Evolutionary conservation across 2,113 vertebrate genomes (phyloP), one percentile per base, ranked within the genome.

Genomic region (Melanerpes aurifrons): DNA sequence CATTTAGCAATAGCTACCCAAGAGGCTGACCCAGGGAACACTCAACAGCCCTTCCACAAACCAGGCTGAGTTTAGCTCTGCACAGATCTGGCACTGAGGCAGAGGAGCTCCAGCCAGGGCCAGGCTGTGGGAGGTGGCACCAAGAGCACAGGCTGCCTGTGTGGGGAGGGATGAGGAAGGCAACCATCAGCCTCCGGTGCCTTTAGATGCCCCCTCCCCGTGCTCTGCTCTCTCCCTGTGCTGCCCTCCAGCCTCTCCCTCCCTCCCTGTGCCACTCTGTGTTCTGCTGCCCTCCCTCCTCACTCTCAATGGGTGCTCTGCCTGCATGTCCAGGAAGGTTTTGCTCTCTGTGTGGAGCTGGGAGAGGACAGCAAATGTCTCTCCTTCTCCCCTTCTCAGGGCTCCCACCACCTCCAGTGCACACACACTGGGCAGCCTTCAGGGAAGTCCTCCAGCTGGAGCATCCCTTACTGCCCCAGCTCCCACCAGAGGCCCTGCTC

Each of bases 311-410:
- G 5, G 80, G 95, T 92, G 79, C 92, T 91, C 72, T 66, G 69
- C 82, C 79, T 82, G 72, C 72, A 1, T 0, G 3, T 3, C 57
- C 85, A 54, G 37, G 43, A 57, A 29, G 67, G 69, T 9, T 86
- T 24, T 48, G 54, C 61, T 77, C 54, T 67, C 71, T 58, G 8
- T 0, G 0, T 45, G 76, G 61, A 57, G 69, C 14, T 58, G 12
- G 81, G 89, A 91, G 88, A 66, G 87, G 37, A 40, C 66, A 83
- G n/a, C 12, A 19, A 21, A 31, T 28, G 50, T 21, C 85, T 31
- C 50, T 21, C 85, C 81, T 86, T 22, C 56, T 11, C 56, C 72
- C 71, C 40, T 54, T 74, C 89, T 93, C 94, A 93, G 91, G 89
- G 87, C 87, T 92, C 64, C 80, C 68, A 21, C 8, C 8, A 4